Evolutionary conservation across 2,888 invertebrate species (phyloP), one percentile per base, ranked within the genome.

Genomic region (Spodoptera exigua): DNA sequence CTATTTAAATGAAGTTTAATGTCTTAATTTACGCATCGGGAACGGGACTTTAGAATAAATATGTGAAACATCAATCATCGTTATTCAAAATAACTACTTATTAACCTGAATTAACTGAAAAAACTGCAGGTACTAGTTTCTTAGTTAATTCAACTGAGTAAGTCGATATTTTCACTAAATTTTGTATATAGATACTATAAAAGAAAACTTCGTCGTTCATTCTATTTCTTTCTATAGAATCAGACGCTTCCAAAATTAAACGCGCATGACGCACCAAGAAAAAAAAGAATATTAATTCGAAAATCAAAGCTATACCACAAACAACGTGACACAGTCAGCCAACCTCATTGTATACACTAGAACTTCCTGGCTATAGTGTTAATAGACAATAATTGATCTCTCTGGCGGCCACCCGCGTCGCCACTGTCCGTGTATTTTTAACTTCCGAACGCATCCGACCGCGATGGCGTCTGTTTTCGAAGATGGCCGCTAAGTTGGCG

Each of bases 311-410:
- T 16, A 13, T 34, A 17, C 55, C 57, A 57, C 49, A 76, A 62
- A 76, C 69, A 76, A 68, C 43, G 73, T 36, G 75, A 75, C 75
- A 78, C 51, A 71, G 61, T 61, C 62, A 57, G 60, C 68, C 46
- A 73, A 63, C 75, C 63, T 46, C 45, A 60, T 70, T 72, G 77
- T 78, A 76, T 77, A 82, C 73, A 73, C 64, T 60, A 76, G 46
- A 70, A 69, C 79, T 85, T 89, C 87, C 87, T 84, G 87, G 79
- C 69, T 68, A 75, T 83, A 80, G 89, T 90, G 92, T 84, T 91
- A 92, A 91, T 89, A 87, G 86, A 82, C 82, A 89, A 89, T 92
- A 91, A 92, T 90, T 92, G 92, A 90, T 91, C 83, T 82, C 80
- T 76, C 70, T 66, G 66, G 69, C 74, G 89, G 84, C 90, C 91